phyloP scores from a whole-genome alignment of 2,888 invertebrate genomes.

The Drosophila pegasa region DNA sequence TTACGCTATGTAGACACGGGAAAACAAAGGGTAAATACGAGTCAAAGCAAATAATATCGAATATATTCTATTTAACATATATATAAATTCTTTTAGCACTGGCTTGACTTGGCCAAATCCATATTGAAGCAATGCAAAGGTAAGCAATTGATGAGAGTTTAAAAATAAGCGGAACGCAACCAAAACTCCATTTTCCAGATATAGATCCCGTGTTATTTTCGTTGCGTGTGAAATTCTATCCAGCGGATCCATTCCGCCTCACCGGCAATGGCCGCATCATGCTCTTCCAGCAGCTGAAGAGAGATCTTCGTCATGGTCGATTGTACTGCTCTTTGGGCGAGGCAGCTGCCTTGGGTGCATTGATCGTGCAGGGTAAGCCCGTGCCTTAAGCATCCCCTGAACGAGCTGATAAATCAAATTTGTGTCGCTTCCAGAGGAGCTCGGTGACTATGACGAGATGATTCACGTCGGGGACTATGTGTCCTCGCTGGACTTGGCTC shows the following conservation, averaged over 20 bases:
- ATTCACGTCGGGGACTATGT: slow-evolving; percentile 96
- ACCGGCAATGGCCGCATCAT: slow-evolving; percentile 98
- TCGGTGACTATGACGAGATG: slow-evolving; percentile 96
- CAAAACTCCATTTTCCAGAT: slow-evolving; percentile 86
- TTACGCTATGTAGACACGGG: slow-evolving; percentile 95
- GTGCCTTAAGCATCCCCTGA: not conserved
- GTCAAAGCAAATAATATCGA: not conserved
- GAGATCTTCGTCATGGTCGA: slow-evolving; percentile 97
- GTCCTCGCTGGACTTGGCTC: slow-evolving; percentile 94
- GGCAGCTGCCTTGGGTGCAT: slow-evolving; percentile 95
- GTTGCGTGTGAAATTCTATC: slow-evolving; percentile 99
- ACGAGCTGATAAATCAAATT: no score
- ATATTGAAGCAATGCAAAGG: slow-evolving; percentile 97
- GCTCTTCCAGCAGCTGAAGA: slow-evolving; percentile 97
- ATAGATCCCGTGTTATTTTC: slow-evolving; percentile 96
- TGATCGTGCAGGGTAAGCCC: slow-evolving; percentile 94
- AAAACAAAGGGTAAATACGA: slow-evolving; percentile 92
- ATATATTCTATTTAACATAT: not conserved
- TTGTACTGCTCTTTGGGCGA: slow-evolving; percentile 96
- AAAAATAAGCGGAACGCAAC: not conserved
- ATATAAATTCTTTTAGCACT: slow-evolving; percentile 90
- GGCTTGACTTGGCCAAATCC: slow-evolving; percentile 96
- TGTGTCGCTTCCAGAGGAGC: slow-evolving; percentile 89
- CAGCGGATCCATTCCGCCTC: slow-evolving; percentile 95
- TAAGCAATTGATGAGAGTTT: slow-evolving; percentile 80